Evolutionary conservation across 2,888 invertebrate genomes (phyloP).

Genomic region (Lepetodrilus schrolli): DNA sequence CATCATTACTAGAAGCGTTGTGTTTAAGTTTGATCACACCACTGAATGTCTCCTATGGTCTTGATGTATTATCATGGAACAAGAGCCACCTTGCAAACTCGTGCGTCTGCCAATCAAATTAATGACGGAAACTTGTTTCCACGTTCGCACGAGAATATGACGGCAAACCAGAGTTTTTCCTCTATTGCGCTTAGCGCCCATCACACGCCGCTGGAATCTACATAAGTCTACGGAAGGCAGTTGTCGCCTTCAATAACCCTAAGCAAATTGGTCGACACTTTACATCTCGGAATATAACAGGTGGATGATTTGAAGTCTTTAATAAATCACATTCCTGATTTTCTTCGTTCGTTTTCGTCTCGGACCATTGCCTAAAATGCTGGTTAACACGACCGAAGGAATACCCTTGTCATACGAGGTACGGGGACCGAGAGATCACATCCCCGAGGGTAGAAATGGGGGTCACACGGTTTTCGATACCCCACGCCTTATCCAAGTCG

Average conservation of each 20-base stretch:
- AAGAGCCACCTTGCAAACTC: neutral
- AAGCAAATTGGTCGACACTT: conserved; percentile 10
- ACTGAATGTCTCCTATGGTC: no score
- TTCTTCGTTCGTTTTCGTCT: neutral
- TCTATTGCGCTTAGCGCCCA: neutral
- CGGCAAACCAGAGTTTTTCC: conserved; percentile 3
- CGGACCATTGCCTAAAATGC: neutral
- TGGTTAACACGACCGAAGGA: neutral
- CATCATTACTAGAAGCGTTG: no score
- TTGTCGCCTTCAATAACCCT: neutral
- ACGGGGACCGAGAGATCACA: no score
- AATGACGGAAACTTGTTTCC: conserved; percentile 17
- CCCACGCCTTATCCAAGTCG: neutral
- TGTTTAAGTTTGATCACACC: no score
- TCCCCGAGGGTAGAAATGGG: neutral
- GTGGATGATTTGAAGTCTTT: conserved; percentile 17
- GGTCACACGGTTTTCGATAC: neutral
- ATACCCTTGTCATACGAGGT: neutral
- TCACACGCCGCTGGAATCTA: neutral
- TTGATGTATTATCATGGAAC: no score
- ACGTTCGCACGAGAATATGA: conserved; percentile 22
- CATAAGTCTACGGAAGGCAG: neutral
- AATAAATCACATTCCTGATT: conserved; percentile 9
- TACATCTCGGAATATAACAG: conserved; percentile 7
- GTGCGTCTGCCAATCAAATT: conserved; percentile 20